Evolutionary conservation across 2,113 vertebrate genomes (phyloP).

Genomic region (Solenodon paradoxus): DNA sequence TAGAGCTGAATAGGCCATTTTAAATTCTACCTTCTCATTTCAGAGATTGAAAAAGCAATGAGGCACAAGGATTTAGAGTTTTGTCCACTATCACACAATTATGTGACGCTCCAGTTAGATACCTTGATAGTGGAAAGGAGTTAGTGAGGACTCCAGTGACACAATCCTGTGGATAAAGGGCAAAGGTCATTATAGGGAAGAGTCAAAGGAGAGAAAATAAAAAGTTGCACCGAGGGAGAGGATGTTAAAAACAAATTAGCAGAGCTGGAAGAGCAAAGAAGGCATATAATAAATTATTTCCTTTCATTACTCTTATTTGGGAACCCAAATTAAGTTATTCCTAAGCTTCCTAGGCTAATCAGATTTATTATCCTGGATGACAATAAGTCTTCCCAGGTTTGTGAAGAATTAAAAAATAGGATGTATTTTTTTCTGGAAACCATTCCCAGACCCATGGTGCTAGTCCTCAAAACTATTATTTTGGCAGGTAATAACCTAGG

Average conservation of each 20-base stretch:
- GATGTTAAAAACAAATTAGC: not conserved
- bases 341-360: constrained; percentile 36
- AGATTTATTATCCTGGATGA: constrained; percentile 64
- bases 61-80: not conserved
- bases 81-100: not conserved
- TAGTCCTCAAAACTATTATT: constrained; percentile 58
- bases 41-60: not conserved
- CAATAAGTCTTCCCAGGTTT: constrained; percentile 62
- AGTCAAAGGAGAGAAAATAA: not conserved
- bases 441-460: not conserved
- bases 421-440: constrained; percentile 57
- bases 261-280: constrained; percentile 29
- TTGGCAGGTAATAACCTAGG: constrained; percentile 55
- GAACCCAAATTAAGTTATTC: constrained; percentile 64
- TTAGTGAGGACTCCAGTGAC: not conserved
- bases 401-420: constrained; percentile 47
- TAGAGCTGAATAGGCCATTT: not conserved
- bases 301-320: constrained; percentile 52
- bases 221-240: not conserved
- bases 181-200: not conserved
- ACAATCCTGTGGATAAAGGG: not conserved
- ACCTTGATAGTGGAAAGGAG: not conserved
- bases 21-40: not conserved
- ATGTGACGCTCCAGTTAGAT: not conserved
- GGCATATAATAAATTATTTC: not conserved